Base-by-base conservation (phyloP, 2,113 vertebrate species). In the Pterocles gutturalis region DNA sequence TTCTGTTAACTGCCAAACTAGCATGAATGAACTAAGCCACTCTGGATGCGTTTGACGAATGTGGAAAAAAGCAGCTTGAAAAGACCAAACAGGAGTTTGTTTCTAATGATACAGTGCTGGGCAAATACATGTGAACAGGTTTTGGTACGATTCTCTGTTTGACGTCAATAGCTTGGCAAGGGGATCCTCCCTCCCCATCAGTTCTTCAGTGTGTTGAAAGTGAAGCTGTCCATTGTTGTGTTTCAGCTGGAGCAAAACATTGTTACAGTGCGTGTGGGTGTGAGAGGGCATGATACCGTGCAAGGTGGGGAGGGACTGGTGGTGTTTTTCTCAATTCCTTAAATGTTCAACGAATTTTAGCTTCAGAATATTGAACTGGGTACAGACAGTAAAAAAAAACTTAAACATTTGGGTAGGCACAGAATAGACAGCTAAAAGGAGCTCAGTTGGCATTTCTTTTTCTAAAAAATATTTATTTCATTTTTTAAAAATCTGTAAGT, bases 91-190 rank as follows among this genome's bases (percentile, higher is more conserved):
- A 60, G 6, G 38, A 75, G 28, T 72, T 89, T 76, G 20, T 10
- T 36, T 54, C 57, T 67, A 45, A 22, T 28, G 7, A 33, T 17
- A n/a, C 8, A 38, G 28, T 8, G 6, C 17, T 60, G 65, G n/a
- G 16, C 13, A 81, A 87, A 45, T 13, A 17, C 2, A 0, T 3
- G 2, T 31, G 19, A 41, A 38, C 6, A 21, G 43, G 13, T 64
- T 78, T 54, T 43, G 5, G 17, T 66, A 13, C 0, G 0, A 26
- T 48, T 43, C 4, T 55, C 26, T 45, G 38, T 19, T 69, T 0
- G 0, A 8, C 2, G 4, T 6, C 53, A 29, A 8, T 2, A 58
- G 17, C 25, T 55, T 1, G 5, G 29, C 20, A 57, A 53, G 17
- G n/a, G 49, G 19, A 18, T 20, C 61, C 65, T 41, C 26, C 19